Evolutionary conservation across 2,888 invertebrate genomes (phyloP).

Genomic region (Cheilosia pagana): DNA sequence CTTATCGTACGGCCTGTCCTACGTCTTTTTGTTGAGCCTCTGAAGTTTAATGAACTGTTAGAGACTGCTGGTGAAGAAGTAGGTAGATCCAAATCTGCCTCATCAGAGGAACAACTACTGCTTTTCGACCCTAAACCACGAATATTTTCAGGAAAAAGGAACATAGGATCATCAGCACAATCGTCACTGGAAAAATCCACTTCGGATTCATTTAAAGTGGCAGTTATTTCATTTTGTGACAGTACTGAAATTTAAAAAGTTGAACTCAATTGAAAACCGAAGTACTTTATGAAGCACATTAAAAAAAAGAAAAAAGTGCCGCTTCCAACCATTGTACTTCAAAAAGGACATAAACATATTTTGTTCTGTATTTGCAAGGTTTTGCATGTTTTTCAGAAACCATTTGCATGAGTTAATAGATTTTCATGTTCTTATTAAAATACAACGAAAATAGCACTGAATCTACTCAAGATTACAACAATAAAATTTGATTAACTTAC

Average conservation of each 20-base stretch:
- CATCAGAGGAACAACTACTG: background rate
- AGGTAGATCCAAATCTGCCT: background rate
- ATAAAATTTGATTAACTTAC: background rate
- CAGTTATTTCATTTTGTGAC: constrained; percentile 6
- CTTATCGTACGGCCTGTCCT: background rate
- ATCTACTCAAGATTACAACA: background rate
- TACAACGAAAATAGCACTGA: background rate
- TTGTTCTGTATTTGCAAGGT: background rate
- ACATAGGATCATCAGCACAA: constrained; percentile 1
- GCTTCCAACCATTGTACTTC: background rate
- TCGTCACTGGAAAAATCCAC: constrained; percentile 3
- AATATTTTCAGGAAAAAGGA: background rate
- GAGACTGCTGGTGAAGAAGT: background rate
- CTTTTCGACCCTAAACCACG: background rate
- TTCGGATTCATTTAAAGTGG: background rate
- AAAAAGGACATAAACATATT: background rate
- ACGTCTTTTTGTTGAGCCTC: background rate
- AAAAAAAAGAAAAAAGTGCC: background rate
- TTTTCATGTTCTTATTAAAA: background rate
- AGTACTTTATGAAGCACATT: background rate
- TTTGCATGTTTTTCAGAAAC: background rate
- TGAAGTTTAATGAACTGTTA: background rate
- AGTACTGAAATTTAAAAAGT: background rate
- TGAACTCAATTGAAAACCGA: background rate
- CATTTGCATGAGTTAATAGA: background rate